These are phyloP conservation scores for Rhinichthys osculus DNA, from an alignment of 2,797 vertebrate genomes.

Conservation along the genomic window DNA sequence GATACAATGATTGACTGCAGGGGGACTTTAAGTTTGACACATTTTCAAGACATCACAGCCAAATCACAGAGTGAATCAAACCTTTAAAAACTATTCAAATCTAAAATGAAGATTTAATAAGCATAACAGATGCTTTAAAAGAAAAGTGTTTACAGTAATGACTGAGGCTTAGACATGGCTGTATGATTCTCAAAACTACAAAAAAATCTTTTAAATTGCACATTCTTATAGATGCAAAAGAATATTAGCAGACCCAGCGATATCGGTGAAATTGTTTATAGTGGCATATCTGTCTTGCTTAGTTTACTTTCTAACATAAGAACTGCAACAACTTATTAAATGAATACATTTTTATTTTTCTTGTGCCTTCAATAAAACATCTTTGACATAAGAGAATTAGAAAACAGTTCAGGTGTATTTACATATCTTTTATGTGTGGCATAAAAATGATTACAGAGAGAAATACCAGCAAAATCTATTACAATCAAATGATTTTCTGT, in stretches of 20 bases:
- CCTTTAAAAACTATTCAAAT: background rate
- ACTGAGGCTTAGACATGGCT: background rate
- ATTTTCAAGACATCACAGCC: background rate
- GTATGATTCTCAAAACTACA: too few species aligned
- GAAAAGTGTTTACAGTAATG: background rate
- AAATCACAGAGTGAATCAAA: too few species aligned
- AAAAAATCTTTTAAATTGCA: too few species aligned
- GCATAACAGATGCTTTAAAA: background rate
- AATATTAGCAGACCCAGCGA: background rate
- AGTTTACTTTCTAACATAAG: background rate
- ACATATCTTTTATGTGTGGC: slow-evolving; percentile 56
- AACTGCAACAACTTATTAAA: slow-evolving; percentile 30
- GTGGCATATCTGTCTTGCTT: background rate
- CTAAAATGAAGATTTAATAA: background rate
- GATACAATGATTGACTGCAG: too few species aligned
- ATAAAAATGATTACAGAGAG: slow-evolving; percentile 32
- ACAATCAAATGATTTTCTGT: slow-evolving; percentile 6
- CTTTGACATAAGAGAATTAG: slow-evolving; percentile 67
- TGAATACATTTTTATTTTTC: slow-evolving; percentile 74
- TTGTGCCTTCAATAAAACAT: slow-evolving; percentile 70
- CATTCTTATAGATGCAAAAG: background rate
- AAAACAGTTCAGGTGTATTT: slow-evolving; percentile 70
- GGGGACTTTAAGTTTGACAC: background rate
- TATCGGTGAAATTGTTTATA: background rate
- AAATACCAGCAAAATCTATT: slow-evolving; percentile 24